phyloP scores from a whole-genome alignment of 1,140 invertebrate species.

The Orchestia grillus region DNA sequence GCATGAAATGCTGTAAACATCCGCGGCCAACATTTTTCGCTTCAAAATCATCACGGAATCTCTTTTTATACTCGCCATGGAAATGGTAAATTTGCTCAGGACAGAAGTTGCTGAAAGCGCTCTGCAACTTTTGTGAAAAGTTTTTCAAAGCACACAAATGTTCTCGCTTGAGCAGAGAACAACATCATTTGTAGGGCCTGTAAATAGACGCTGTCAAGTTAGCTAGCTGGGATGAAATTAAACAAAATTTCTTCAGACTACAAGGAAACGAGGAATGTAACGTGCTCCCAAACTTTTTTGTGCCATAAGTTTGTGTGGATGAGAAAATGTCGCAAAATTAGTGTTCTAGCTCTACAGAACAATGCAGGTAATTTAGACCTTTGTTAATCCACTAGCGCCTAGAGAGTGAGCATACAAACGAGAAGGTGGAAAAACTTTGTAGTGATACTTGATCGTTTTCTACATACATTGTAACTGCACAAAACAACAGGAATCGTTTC shows the following conservation, averaged over 20 bases:
- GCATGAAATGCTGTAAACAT: neutral
- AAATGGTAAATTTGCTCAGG: neutral
- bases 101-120: neutral
- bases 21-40: neutral
- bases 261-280: neutral
- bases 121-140: neutral
- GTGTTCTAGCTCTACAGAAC: neutral
- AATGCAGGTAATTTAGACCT: neutral
- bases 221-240: neutral
- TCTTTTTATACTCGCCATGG: neutral
- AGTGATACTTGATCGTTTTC: neutral
- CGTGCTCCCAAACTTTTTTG: neutral
- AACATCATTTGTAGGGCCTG: neutral
- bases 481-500: neutral
- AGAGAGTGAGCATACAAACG: neutral
- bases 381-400: neutral
- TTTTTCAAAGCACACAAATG: conserved; percentile 9
- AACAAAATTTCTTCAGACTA: neutral
- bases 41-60: neutral
- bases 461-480: no score
- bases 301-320: neutral
- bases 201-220: neutral
- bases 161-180: neutral
- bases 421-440: neutral
- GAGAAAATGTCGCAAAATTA: neutral